A percentile compares a stretch with the other conserved stretches of the same genome.
Conservation (phyloP, 2,797 vertebrate genomes). For the Decapterus maruadsi region DNA sequence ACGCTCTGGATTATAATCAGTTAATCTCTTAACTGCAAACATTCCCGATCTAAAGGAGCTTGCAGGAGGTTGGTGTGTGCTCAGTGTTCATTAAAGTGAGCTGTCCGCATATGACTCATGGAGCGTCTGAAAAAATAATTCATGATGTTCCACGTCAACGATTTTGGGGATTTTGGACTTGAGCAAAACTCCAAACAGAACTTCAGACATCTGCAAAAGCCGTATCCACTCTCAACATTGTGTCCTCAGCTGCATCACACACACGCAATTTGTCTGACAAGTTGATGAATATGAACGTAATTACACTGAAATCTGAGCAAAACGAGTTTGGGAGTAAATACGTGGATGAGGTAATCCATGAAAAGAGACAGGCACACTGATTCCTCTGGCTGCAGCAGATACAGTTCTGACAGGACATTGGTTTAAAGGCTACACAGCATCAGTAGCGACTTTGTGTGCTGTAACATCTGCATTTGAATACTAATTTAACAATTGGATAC, state of each 20-base stretch:
- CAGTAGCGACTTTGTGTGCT: not conserved
- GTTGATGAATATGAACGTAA: conserved; percentile 1
- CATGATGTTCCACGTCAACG: conserved; percentile 12
- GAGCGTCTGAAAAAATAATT: conserved; percentile 22
- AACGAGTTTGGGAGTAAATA: not conserved
- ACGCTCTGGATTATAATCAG: not conserved
- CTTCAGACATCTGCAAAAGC: conserved; percentile 18
- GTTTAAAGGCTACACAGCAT: not conserved
- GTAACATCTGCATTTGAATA: not conserved
- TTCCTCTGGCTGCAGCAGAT: conserved; percentile 1
- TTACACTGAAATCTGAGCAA: conserved; percentile 1
- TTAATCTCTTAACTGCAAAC: not conserved
- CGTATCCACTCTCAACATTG: not conserved
- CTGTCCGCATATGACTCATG: conserved; percentile 6
- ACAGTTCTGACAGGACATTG: not conserved
- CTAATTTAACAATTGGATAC: not conserved
- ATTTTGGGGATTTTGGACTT: conserved; percentile 10
- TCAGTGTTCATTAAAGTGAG: conserved; percentile 24
- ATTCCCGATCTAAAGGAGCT: not conserved
- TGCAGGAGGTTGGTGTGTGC: conserved; percentile 6
- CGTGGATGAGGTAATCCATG: not conserved
- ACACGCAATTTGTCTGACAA: not conserved
- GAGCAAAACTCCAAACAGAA: conserved; percentile 23
- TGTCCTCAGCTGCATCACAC: not conserved
- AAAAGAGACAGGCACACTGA: not conserved